Evolutionary conservation across 1,140 invertebrate genomes (phyloP).

Genomic region (Leptopilina clavipes): DNA sequence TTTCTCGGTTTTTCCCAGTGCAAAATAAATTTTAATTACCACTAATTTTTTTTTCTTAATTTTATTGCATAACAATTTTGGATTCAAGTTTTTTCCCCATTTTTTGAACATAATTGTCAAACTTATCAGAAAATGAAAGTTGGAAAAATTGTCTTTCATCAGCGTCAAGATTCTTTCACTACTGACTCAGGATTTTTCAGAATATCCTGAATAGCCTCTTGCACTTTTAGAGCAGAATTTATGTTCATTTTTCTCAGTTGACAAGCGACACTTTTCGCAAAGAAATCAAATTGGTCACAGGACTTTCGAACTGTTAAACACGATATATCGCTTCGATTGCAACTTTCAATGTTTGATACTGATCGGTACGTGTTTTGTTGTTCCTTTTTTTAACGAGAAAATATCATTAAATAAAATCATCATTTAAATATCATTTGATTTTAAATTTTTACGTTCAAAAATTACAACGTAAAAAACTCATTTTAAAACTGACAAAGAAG

Average conservation of each 20-base stretch:
- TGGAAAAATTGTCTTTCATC: neutral
- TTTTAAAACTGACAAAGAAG: too few relatives aligned
- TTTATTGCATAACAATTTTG: too few relatives aligned
- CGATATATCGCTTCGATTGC: conserved; percentile 23
- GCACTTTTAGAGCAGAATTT: conserved; percentile 37
- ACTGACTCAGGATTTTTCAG: neutral
- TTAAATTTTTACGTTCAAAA: too few relatives aligned
- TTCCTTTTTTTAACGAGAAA: neutral
- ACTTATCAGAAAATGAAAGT: too few relatives aligned
- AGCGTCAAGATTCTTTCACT: neutral
- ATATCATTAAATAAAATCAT: too few relatives aligned
- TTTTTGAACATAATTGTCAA: too few relatives aligned
- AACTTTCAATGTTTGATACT: neutral
- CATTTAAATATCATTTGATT: too few relatives aligned
- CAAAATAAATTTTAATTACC: too few relatives aligned
- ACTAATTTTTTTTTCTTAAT: too few relatives aligned
- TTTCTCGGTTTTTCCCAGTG: too few relatives aligned
- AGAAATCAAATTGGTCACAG: conserved; percentile 49
- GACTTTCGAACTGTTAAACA: conserved; percentile 21
- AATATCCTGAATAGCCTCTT: conserved; percentile 50
- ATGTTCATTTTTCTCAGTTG: conserved; percentile 46
- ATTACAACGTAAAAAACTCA: too few relatives aligned
- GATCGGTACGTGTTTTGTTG: neutral
- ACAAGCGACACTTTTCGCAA: conserved; percentile 43
- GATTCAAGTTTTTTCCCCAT: too few relatives aligned